Conservation (phyloP, 2,113 vertebrate genomes). For the Tyto alba region DNA sequence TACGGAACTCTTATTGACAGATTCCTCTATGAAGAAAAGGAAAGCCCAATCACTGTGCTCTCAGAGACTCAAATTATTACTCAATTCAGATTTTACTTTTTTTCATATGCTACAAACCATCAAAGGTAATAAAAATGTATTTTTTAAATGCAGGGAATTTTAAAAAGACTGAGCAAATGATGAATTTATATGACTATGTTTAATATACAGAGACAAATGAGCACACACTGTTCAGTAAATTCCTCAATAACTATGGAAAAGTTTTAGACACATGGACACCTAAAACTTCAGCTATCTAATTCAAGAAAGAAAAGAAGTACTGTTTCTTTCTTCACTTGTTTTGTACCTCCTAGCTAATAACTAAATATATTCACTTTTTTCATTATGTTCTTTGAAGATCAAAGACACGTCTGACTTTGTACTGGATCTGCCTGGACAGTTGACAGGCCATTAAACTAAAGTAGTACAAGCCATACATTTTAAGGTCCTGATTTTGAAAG, state of each 20-base stretch:
- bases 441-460: constrained; percentile 66
- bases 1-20: background rate
- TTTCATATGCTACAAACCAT: background rate
- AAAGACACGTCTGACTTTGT: constrained; percentile 54
- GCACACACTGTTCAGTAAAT: background rate
- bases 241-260: background rate
- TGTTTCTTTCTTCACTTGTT: constrained; percentile 27
- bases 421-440: constrained; percentile 14
- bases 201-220: background rate
- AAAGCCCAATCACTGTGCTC: background rate
- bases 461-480: constrained; percentile 42
- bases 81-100: background rate
- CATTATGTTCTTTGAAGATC: constrained; percentile 63
- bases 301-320: background rate
- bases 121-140: background rate
- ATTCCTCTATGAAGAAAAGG: background rate
- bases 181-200: background rate
- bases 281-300: background rate
- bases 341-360: constrained; percentile 61
- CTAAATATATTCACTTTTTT: constrained; percentile 57
- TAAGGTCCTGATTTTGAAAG: constrained; percentile 48
- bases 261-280: background rate
- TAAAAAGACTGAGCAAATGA: background rate
- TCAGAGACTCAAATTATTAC: background rate
- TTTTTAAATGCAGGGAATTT: background rate